Percentiles rank a stretch among this genome's conserved stretches.
Evolutionary conservation across 2,797 vertebrate species (phyloP).

Genomic region (Spheniscus humboldti): DNA sequence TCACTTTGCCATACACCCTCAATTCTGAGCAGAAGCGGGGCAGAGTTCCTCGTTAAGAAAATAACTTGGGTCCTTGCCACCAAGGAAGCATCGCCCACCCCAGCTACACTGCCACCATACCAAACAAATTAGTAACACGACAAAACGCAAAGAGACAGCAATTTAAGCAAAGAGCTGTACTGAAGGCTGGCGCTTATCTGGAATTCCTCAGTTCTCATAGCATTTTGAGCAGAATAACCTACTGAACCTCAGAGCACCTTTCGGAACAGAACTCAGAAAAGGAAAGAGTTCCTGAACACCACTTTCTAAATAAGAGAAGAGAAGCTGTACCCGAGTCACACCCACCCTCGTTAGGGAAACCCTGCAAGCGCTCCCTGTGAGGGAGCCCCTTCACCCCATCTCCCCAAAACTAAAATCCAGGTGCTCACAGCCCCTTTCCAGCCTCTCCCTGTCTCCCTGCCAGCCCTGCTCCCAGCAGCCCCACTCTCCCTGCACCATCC

Average conservation of each 20-base stretch:
- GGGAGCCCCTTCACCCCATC: not conserved
- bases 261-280: not conserved
- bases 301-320: not conserved
- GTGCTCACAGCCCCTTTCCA: not conserved
- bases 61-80: not conserved
- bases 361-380: fast-evolving
- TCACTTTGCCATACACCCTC: fast-evolving
- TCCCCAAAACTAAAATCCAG: not conserved
- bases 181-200: not conserved
- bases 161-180: not conserved
- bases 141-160: not conserved
- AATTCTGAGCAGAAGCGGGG: not conserved
- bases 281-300: not conserved
- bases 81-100: not conserved
- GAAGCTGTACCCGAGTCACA: not conserved
- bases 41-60: not conserved
- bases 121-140: fast-evolving
- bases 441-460: not conserved
- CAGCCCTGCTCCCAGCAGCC: not conserved
- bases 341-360: fast-evolving
- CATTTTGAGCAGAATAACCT: not conserved
- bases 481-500: not conserved
- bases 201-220: not conserved
- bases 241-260: not conserved
- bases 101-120: fast-evolving